phyloP scores from a whole-genome alignment of 1,140 invertebrate genomes.

The Drosophila insularis region DNA sequence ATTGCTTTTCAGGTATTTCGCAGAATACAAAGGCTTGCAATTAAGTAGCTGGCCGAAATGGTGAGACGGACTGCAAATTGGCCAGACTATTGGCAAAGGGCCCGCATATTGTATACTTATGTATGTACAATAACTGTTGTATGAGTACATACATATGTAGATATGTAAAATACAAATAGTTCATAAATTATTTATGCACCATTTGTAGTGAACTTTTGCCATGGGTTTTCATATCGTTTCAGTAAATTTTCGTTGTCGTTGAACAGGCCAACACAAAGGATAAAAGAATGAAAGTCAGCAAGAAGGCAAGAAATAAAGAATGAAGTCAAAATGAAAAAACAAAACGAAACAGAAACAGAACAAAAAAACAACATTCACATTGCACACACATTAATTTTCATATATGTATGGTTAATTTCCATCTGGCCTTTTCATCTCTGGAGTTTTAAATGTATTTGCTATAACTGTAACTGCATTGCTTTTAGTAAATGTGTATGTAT shows the following conservation, averaged over 20 bases:
- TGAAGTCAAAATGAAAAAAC: constrained; percentile 15
- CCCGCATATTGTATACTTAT: constrained; percentile 8
- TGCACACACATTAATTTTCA: constrained; percentile 59
- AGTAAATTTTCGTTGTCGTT: constrained; percentile 49
- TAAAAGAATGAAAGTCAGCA: background rate
- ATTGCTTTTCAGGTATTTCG: constrained; percentile 66
- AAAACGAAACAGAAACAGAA: background rate
- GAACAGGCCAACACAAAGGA: constrained; percentile 18
- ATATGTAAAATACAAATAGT: constrained; percentile 16
- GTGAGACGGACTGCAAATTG: constrained; percentile 26
- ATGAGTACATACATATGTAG: background rate
- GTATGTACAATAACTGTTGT: background rate
- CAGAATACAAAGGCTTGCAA: constrained; percentile 59
- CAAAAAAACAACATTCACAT: constrained; percentile 33
- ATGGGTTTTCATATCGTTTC: constrained; percentile 15
- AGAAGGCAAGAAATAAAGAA: background rate
- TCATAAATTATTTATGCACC: constrained; percentile 40
- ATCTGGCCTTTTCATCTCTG: constrained; percentile 47
- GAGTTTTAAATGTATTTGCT: constrained; percentile 43
- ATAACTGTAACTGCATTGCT: constrained; percentile 5
- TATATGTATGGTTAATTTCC: constrained; percentile 55
- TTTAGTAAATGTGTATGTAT: constrained; percentile 20
- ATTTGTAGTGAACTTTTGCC: constrained; percentile 15
- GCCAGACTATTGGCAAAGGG: constrained; percentile 31
- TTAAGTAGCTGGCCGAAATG: constrained; percentile 43